A percentile compares a stretch with the other conserved stretches of the same genome.
These are phyloP conservation scores for Acanthopagrus latus DNA, from an alignment of 2,797 vertebrate species.

Conservation along the genomic window DNA sequence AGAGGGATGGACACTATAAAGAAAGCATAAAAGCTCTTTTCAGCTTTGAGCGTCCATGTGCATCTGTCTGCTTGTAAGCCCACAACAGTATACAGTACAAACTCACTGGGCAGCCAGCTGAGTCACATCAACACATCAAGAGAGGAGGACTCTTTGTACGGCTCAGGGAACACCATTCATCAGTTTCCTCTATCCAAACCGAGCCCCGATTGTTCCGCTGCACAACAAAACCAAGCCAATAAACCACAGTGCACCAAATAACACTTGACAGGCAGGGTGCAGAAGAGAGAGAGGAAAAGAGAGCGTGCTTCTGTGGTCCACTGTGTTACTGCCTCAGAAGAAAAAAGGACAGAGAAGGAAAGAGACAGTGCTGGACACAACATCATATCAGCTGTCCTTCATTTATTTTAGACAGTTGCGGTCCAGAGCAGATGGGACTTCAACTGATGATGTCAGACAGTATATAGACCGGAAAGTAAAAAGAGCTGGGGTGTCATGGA, in stretches of 20 bases:
- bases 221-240: conserved; percentile 75
- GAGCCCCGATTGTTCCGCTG: conserved; percentile 66
- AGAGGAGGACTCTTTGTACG: conserved; percentile 73
- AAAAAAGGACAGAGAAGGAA: conserved; percentile 29
- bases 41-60: conserved; percentile 54
- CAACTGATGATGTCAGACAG: conserved; percentile 40
- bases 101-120: conserved; percentile 71
- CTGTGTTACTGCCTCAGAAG: conserved; percentile 22
- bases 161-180: conserved; percentile 75
- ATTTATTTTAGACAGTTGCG: conserved; percentile 33
- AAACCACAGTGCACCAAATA: conserved; percentile 76
- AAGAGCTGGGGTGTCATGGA: not conserved
- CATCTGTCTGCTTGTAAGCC: conserved; percentile 66
- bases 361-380: conserved; percentile 35
- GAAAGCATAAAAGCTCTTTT: conserved; percentile 68
- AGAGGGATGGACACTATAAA: conserved; percentile 39
- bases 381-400: conserved; percentile 35
- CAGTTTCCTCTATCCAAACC: conserved; percentile 68
- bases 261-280: conserved; percentile 68
- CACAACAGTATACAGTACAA: conserved; percentile 62
- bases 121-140: conserved; percentile 75
- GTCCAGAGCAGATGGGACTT: conserved; percentile 44
- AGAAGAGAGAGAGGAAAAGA: conserved; percentile 27
- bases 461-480: not conserved
- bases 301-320: conserved; percentile 22